phyloP scores from a whole-genome alignment of 2,888 invertebrate species.

The Drosophila paracracens region DNA sequence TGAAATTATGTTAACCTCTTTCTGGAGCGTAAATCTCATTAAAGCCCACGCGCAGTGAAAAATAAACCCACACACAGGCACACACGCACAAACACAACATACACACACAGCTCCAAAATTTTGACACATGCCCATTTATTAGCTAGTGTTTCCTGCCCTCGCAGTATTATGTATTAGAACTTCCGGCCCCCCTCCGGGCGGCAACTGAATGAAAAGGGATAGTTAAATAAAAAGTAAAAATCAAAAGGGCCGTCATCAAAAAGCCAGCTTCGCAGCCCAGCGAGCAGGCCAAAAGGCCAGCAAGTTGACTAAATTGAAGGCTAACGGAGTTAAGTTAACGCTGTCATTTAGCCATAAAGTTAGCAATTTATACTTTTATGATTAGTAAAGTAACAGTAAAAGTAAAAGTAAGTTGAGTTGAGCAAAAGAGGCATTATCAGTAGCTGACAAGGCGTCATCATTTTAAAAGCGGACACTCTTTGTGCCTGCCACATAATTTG shows the following conservation, averaged over 20 bases:
- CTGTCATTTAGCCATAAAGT: constrained; percentile 61
- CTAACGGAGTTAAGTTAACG: constrained; percentile 37
- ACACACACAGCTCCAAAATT: constrained; percentile 34
- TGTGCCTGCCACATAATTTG: not conserved
- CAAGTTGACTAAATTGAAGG: constrained; percentile 58
- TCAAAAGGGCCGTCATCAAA: constrained; percentile 68
- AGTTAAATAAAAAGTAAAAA: constrained; percentile 51
- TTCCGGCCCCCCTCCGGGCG: constrained; percentile 33
- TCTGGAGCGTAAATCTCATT: constrained; percentile 59
- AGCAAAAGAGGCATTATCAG: constrained; percentile 29
- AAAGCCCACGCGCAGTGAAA: constrained; percentile 16
- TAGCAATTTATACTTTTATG: constrained; percentile 37
- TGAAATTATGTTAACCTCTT: constrained; percentile 47
- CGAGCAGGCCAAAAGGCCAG: constrained; percentile 17
- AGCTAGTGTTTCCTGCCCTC: constrained; percentile 46
- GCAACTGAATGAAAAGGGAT: constrained; percentile 46
- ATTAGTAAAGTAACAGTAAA: constrained; percentile 12
- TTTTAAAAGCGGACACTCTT: constrained; percentile 36
- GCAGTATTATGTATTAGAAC: constrained; percentile 36
- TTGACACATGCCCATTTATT: constrained; percentile 59
- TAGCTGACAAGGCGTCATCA: constrained; percentile 60
- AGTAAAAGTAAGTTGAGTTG: not conserved
- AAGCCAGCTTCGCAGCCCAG: constrained; percentile 62
- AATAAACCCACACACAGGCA: constrained; percentile 9
- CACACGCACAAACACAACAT: not conserved